phyloP scores from a whole-genome alignment of 2,113 vertebrate species.

The Pogona vitticeps region DNA sequence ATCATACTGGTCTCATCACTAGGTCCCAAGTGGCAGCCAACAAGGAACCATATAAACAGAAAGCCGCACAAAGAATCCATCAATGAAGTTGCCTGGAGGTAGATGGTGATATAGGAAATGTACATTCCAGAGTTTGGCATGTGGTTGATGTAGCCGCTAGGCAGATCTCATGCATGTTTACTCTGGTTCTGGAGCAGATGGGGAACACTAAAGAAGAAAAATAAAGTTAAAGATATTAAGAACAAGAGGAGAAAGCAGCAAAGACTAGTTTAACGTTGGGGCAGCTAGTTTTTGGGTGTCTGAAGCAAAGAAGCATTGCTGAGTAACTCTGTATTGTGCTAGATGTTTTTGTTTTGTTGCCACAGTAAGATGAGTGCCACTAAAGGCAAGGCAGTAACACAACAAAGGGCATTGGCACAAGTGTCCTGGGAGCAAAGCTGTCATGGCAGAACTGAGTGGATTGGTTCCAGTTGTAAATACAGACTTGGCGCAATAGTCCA shows the following conservation, averaged over 20 bases:
- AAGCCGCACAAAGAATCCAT: neutral
- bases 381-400: neutral
- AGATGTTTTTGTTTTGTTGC: conserved; percentile 6
- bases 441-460: neutral
- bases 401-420: neutral
- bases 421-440: neutral
- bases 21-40: neutral
- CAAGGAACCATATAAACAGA: neutral
- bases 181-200: conserved; percentile 16
- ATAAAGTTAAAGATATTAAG: accelerated
- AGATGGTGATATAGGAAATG: neutral
- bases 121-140: neutral
- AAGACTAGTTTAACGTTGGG: neutral
- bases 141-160: conserved; percentile 31
- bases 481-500: neutral
- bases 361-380: neutral
- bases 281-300: neutral
- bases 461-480: neutral
- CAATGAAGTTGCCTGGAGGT: neutral
- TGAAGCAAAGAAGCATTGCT: neutral
- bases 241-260: neutral
- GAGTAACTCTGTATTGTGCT: neutral
- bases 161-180: accelerated
- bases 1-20: neutral
- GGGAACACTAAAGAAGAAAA: neutral